Evolutionary conservation across 2,888 invertebrate genomes (phyloP).

Genomic region (Leptogaster cylindrica): DNA sequence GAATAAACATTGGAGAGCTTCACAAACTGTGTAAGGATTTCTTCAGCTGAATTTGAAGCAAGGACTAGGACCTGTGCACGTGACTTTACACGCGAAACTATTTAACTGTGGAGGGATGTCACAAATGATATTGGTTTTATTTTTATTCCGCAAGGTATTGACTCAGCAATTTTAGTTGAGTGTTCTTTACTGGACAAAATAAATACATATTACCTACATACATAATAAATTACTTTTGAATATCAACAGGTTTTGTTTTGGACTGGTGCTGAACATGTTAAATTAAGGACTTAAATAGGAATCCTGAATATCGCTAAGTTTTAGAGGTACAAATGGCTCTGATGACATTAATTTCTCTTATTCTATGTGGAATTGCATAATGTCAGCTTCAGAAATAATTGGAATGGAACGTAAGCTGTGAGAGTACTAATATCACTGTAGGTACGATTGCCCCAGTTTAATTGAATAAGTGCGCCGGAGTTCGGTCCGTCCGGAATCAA

Average conservation of each 20-base stretch:
- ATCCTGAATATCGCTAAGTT: too few species aligned
- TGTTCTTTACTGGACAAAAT: too few species aligned
- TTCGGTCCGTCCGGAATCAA: neutral
- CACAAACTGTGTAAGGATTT: constrained; percentile 2
- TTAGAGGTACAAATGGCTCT: constrained; percentile 4
- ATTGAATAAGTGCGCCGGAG: neutral
- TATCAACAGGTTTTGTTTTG: too few species aligned
- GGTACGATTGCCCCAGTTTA: too few species aligned
- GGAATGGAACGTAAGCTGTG: neutral
- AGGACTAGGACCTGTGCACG: neutral
- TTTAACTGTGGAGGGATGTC: too few species aligned
- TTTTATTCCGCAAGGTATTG: constrained; percentile 14
- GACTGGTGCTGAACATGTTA: too few species aligned
- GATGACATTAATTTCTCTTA: neutral
- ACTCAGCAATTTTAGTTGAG: constrained; percentile 21
- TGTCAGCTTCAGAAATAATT: constrained; percentile 8
- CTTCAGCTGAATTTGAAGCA: neutral
- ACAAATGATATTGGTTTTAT: neutral
- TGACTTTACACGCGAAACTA: constrained; percentile 4
- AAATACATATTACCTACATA: too few species aligned
- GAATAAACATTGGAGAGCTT: neutral
- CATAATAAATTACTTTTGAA: too few species aligned
- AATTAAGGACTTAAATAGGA: too few species aligned
- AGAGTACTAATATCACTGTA: too few species aligned
- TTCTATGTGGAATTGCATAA: too few species aligned